Evolutionary conservation across 2,888 invertebrate species (phyloP), one percentile per base, ranked within the genome.

Genomic region (Deladenus siricidicola): DNA sequence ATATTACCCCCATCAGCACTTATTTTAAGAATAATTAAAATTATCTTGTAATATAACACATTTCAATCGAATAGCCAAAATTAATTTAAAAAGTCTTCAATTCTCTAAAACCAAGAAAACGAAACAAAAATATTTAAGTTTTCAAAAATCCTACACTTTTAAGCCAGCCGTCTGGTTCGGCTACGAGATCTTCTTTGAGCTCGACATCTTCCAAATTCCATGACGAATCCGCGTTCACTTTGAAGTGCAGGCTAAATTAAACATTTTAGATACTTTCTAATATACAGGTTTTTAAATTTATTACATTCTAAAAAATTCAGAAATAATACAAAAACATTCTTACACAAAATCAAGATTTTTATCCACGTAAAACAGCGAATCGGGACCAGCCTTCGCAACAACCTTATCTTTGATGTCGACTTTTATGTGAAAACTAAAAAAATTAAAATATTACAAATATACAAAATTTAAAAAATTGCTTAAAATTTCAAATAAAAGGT

Each of bases 351-450:
- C 39, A 10, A 34, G 39, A 14, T 14, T 14, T 34, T 53, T 39
- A 29, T 24, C 24, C n/a, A 53, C 39, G 14, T 30, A 34, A n/a
- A 53, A 53, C 1, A 53, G 53, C 8, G 39, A 23, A 34, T 53
- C 39, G 3, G 17, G 17, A 24, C 19, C 30, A 21, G 29, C 23
- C 14, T 23, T 53, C 23, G 53, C 29, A n/a, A 34, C 39, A 1
- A 39, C 53, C 10, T 30, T 30, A n/a, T 39, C 42, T 3, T 29
- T 8, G 4, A 53, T 23, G 21, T 53, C 4, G 17, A 53, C 39
- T 17, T 29, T 39, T 4, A 53, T 30, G 28, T 19, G 53, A 34
- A 53, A 53, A 30, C 53, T 53, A n/a, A 53, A 53, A 39, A 53
- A 19, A 14, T 34, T 10, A 34, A 34, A 14, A 34, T 34, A 34